These are phyloP conservation scores for Neoascia interrupta DNA, from an alignment of 2,888 invertebrate species.

Conservation along the genomic window DNA sequence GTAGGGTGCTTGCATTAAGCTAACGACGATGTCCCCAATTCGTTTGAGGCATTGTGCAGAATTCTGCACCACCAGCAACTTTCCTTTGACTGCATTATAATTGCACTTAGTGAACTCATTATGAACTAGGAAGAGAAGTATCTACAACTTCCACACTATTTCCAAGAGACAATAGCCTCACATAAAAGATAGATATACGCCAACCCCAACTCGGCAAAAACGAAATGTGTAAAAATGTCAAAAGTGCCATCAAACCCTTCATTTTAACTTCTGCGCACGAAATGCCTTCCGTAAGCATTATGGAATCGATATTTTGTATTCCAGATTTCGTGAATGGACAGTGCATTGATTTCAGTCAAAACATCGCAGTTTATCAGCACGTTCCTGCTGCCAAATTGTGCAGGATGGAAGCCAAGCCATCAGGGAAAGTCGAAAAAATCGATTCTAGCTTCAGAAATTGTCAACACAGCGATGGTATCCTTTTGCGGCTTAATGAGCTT, in stretches of 20 bases:
- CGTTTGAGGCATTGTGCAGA: no score
- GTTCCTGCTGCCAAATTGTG: not conserved
- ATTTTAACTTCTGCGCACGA: conserved; percentile 37
- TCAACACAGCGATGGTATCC: conserved; percentile 52
- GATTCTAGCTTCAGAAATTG: conserved; percentile 47
- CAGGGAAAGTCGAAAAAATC: conserved; percentile 28
- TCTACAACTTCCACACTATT: not conserved
- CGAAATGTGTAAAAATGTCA: conserved; percentile 2
- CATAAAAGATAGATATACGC: not conserved
- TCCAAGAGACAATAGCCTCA: not conserved
- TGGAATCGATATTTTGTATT: conserved; percentile 43
- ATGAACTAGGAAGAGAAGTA: no score
- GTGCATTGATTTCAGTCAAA: conserved; percentile 20
- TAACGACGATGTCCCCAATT: no score
- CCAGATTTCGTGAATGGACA: conserved; percentile 9
- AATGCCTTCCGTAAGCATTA: not conserved
- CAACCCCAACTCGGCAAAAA: no score
- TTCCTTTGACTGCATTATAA: no score
- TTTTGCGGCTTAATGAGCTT: conserved; percentile 42
- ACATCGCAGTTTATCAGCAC: not conserved
- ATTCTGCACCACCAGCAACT: no score
- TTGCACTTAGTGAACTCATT: no score
- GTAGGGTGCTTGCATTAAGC: no score
- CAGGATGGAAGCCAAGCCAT: conserved; percentile 19
- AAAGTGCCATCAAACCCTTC: conserved; percentile 4